Base-by-base conservation (phyloP, 2,797 vertebrate species). In the Anas bahamensis region DNA sequence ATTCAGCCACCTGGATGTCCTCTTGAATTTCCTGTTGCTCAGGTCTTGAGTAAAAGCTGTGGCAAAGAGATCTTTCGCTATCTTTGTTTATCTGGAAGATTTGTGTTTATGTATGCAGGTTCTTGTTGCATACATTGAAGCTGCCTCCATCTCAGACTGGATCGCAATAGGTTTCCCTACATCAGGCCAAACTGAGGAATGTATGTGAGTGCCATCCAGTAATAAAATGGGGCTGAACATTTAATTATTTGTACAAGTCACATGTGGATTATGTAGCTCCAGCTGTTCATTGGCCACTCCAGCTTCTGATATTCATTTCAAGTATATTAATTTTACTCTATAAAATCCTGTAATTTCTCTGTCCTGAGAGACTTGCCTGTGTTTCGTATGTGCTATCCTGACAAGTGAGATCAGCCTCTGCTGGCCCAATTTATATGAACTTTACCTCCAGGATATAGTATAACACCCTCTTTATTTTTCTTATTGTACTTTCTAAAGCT, bases 251-350 rank as follows among this genome's bases (percentile, higher is more conserved):
- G 14, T 60, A 28, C 64, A 55, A 90, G n/a, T 18, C 59, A 33
- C 37, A 29, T 19, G 73, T 65, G 75, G 60, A 42, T 92, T 60
- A 15, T 3, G 2, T 9, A 66, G 52, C 68, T 75, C 79, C 59
- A 80, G 2, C 44, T 72, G 16, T 57, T 93, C 86, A 3, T 60
- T 85, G 81, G 39, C 71, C 3, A 2, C 57, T 69, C 55, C 35
- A 10, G 35, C 68, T 83, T 88, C 88, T 77, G 59, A 76, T 95
- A 84, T 96, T 63, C 42, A 85, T 52, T 90, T 94, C 76, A 76
- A 75, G 59, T 41, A 33, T 41, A 53, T 86, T 87, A 63, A 18
- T 70, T 93, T 81, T 81, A 41, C 41, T 91, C 50, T 79, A 1
- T 37, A 52, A 41, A 21, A 61, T 46, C 66, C 52, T 61, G 6